Evolutionary conservation across 2,888 invertebrate genomes (phyloP).

Genomic region (Ophion slaviceki): DNA sequence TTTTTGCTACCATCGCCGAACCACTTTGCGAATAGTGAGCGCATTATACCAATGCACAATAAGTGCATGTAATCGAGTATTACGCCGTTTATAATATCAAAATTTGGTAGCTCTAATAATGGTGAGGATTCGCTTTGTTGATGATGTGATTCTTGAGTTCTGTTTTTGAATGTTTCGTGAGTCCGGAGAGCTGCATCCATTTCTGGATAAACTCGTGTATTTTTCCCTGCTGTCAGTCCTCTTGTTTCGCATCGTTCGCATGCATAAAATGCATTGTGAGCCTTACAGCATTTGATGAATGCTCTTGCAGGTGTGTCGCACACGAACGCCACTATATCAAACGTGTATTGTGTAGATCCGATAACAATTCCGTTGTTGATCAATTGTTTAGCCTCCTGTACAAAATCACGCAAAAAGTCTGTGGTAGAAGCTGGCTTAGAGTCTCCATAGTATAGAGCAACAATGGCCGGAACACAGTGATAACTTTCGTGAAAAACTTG

Average conservation of each 20-base stretch:
- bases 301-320: conserved; percentile 63
- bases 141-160: conserved; percentile 49
- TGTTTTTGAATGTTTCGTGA: conserved; percentile 44
- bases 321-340: conserved; percentile 41
- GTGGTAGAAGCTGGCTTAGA: conserved; percentile 16
- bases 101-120: conserved; percentile 32
- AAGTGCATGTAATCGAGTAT: conserved; percentile 60
- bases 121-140: conserved; percentile 11
- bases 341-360: conserved; percentile 32
- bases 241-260: conserved; percentile 38
- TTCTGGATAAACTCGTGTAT: conserved; percentile 57
- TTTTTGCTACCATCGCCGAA: background rate
- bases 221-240: conserved; percentile 37
- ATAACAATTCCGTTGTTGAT: conserved; percentile 49
- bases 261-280: conserved; percentile 50
- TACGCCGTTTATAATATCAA: conserved; percentile 47
- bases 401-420: conserved; percentile 58
- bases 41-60: conserved; percentile 56
- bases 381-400: conserved; percentile 49
- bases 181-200: conserved; percentile 48
- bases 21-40: conserved; percentile 54
- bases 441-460: conserved; percentile 14
- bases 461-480: background rate
- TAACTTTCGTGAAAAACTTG: background rate
- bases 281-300: conserved; percentile 59